Evolutionary conservation across 2,888 invertebrate species (phyloP), one percentile per base, ranked within the genome.

Genomic region (Leptopilina drosophilae): DNA sequence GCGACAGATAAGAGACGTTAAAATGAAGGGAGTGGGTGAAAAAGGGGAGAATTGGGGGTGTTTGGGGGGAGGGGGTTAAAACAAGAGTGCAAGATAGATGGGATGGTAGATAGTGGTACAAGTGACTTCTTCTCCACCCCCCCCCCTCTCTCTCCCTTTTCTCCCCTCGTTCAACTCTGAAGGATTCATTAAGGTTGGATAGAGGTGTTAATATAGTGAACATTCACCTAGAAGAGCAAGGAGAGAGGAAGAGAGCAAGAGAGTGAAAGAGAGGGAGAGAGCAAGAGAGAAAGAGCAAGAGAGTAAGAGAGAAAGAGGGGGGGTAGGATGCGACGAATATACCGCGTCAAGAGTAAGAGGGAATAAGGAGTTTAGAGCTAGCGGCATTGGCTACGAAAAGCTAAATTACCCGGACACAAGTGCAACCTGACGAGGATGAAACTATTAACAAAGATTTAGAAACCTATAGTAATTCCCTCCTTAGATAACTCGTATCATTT

Each of bases 181-280:
- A 87, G 86, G 89, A 90, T 90, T 90, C 90, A 90, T 90, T 90
- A 90, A 90, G 89, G 84, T 86, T 85, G 87, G 87, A 88, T 88
- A 87, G 87, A 89, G 89, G 90, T 89, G 90, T 90, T 90, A 90
- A 90, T 90, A 90, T 87, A 89, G 87, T 87, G 89, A 90, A 89
- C 87, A 89, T 89, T 88, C 86, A 88, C 87, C 84, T 83, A 83
- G 86, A 49, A 85, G 86, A 88, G 81, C 33, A 33, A 33, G 85
- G 77, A 33, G 33, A 33, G 33, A 33, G 33, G 0, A 33, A 33
- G 2, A 33, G 33, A 33, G 33, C 3, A 5, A 33, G 5, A 33
- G 81, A 86, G 77, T 77, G 75, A 20, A 20, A 80, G 75, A 80
- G 78, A 78, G 76, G 80, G 77, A 77, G 59, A 76, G 76, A 59